Conservation (phyloP, 2,113 vertebrate genomes). For the Chloropsis hardwickii region DNA sequence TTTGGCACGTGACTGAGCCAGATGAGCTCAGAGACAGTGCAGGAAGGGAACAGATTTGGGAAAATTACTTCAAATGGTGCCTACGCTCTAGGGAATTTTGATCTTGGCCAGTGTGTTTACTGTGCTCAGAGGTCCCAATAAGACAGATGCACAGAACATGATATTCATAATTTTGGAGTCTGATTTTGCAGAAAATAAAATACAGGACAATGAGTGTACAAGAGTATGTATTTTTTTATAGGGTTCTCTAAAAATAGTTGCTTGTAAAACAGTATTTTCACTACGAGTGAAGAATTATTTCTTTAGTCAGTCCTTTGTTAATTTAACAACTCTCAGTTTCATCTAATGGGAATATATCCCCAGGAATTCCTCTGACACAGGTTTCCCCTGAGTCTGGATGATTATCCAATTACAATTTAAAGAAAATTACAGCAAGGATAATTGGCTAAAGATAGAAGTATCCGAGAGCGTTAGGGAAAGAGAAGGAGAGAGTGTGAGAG, state of each 20-base stretch:
- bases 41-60: background rate
- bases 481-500: background rate
- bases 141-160: background rate
- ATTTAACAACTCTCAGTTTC: background rate
- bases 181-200: background rate
- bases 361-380: constrained; percentile 27
- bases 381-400: background rate
- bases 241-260: background rate
- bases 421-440: constrained; percentile 29
- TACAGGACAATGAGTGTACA: background rate
- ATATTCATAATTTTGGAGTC: background rate
- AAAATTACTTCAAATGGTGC: background rate
- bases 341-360: background rate
- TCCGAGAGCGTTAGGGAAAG: background rate
- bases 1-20: background rate
- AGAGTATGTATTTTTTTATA: background rate
- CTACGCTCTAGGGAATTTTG: fast-evolving
- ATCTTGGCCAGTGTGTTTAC: background rate
- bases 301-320: background rate
- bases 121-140: background rate
- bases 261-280: background rate
- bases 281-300: background rate
- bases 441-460: constrained; percentile 26
- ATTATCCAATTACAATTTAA: constrained; percentile 33
- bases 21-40: background rate